These are phyloP conservation scores for Sebastes matsubarae DNA, from an alignment of 2,797 vertebrate species.

Conservation along the genomic window DNA sequence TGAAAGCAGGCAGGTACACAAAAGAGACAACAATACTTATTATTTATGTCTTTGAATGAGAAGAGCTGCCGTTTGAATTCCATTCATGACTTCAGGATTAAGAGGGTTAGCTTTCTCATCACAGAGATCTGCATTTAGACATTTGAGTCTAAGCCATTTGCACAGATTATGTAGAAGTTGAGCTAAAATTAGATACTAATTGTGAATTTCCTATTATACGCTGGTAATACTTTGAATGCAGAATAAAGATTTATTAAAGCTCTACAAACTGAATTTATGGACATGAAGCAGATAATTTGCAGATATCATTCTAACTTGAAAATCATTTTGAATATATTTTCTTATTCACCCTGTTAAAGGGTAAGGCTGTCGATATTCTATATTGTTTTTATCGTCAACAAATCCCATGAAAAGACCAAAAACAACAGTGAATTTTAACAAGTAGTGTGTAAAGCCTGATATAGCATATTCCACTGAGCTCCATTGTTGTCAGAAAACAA, in stretches of 20 bases:
- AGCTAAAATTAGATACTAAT: conserved; percentile 34
- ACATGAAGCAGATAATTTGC: background rate
- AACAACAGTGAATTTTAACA: background rate
- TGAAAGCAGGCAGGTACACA: background rate
- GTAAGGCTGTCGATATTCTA: background rate
- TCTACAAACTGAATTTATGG: background rate
- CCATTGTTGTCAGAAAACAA: background rate
- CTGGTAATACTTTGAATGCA: background rate
- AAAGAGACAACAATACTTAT: background rate
- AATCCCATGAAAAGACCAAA: background rate
- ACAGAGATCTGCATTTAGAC: conserved; percentile 46
- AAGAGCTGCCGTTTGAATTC: conserved; percentile 31
- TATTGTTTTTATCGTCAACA: background rate
- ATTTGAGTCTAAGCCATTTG: conserved; percentile 17
- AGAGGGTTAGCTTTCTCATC: conserved; percentile 50
- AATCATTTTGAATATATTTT: background rate
- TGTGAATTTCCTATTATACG: background rate
- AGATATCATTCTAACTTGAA: background rate
- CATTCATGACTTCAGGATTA: conserved; percentile 46
- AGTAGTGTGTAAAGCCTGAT: background rate
- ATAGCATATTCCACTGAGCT: background rate
- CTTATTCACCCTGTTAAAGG: background rate
- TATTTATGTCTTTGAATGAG: conserved; percentile 15
- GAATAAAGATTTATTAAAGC: background rate
- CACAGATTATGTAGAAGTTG: conserved; percentile 10